These are phyloP conservation scores for Bimastos eiseni DNA, from an alignment of 2,888 invertebrate genomes.

Conservation along the genomic window DNA sequence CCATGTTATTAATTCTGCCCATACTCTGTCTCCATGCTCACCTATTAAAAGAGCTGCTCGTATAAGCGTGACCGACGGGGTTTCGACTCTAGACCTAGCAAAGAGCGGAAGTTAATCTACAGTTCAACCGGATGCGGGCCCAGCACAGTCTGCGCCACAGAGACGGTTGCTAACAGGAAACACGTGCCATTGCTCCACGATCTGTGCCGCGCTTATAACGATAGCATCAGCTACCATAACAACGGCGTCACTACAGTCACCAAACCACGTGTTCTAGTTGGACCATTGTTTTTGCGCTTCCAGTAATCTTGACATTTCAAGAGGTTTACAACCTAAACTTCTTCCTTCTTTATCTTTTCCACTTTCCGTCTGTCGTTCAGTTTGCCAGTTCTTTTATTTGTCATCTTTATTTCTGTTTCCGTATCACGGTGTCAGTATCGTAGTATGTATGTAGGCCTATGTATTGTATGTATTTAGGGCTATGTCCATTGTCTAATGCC, in stretches of 20 bases:
- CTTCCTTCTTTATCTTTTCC: background rate
- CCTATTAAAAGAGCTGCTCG: background rate
- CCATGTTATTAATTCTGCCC: background rate
- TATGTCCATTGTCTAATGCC: background rate
- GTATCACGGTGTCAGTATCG: no score
- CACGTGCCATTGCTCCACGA: background rate
- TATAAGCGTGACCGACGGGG: background rate
- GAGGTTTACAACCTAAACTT: background rate
- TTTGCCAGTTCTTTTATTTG: no score
- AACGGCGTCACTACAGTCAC: background rate
- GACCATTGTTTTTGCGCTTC: background rate
- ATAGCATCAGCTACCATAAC: background rate
- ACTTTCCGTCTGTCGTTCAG: background rate
- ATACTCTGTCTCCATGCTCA: background rate
- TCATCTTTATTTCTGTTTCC: no score
- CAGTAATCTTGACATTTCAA: background rate
- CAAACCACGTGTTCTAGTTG: background rate
- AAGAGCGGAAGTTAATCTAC: background rate
- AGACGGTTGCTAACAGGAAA: constrained; percentile 2
- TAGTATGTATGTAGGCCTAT: no score
- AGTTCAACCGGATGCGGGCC: background rate
- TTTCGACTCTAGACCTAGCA: no score
- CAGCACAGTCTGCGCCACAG: background rate
- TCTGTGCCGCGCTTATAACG: background rate
- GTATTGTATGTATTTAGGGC: no score